Evolutionary conservation across 2,113 vertebrate genomes (phyloP).

Genomic region (Hypocryptadius cinnamomeus): DNA sequence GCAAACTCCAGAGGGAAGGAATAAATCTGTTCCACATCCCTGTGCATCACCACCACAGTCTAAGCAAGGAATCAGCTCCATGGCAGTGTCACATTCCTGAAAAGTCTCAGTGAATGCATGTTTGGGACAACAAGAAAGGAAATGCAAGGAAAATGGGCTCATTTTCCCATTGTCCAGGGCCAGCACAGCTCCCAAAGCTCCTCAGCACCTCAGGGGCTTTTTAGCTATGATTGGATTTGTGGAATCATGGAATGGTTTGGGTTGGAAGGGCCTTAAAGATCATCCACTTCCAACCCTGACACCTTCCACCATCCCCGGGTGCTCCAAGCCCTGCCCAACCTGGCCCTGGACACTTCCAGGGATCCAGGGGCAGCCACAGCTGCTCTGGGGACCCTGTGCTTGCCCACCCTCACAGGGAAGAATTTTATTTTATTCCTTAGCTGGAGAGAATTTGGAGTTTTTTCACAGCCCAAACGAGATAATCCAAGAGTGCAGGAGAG

Average conservation of each 20-base stretch:
- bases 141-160: fast-evolving
- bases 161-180: not conserved
- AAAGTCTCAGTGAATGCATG: not conserved
- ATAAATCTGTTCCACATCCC: not conserved
- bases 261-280: not conserved
- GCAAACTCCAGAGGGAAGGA: not conserved
- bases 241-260: not conserved
- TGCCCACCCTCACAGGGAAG: fast-evolving
- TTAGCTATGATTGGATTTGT: not conserved
- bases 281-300: not conserved
- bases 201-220: not conserved
- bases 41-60: not conserved
- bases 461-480: not conserved
- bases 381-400: not conserved
- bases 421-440: not conserved
- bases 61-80: not conserved
- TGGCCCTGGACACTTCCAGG: not conserved
- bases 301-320: fast-evolving
- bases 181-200: not conserved
- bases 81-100: not conserved
- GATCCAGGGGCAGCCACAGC: not conserved
- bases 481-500: not conserved
- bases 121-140: not conserved
- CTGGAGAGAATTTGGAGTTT: not conserved
- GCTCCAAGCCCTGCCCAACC: not conserved